Evolutionary conservation across 2,888 invertebrate genomes (phyloP).

Genomic region (Eupithecia subfuscata): DNA sequence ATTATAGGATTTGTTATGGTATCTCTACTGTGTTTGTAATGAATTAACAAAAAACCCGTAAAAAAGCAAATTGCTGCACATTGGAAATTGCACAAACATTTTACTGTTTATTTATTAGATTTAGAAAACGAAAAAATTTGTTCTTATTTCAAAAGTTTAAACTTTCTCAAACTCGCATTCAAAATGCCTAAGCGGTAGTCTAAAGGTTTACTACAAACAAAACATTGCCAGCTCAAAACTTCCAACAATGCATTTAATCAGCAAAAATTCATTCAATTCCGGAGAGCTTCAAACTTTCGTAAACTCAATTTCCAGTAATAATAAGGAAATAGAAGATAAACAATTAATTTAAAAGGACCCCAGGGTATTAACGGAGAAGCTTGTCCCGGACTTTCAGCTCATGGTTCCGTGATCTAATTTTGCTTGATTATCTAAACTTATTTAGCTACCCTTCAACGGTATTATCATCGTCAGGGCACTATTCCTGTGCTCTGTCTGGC

Average conservation of each 20-base stretch:
- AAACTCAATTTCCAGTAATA: constrained; percentile 38
- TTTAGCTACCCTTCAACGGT: neutral
- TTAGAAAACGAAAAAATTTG: neutral
- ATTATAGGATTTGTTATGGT: no score
- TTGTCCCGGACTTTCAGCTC: constrained; percentile 16
- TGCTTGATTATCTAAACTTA: neutral
- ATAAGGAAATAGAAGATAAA: constrained; percentile 34
- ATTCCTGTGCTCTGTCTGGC: no score
- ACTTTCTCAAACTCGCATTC: neutral
- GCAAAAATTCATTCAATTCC: constrained; percentile 17
- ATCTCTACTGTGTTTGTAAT: no score
- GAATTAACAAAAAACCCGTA: no score
- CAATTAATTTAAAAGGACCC: constrained; percentile 35
- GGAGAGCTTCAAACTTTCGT: constrained; percentile 18
- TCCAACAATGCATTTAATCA: constrained; percentile 23
- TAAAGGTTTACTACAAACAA: constrained; percentile 18
- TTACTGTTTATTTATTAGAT: neutral
- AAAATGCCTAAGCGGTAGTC: neutral
- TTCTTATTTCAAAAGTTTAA: neutral
- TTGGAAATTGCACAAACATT: neutral
- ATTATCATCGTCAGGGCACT: neutral
- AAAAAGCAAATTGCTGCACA: neutral
- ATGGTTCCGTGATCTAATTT: constrained; percentile 6
- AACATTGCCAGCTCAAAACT: constrained; percentile 16
- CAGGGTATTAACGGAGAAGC: constrained; percentile 13